These are phyloP conservation scores for Phoxinus phoxinus DNA, from an alignment of 2,113 vertebrate species.

Conservation along the genomic window DNA sequence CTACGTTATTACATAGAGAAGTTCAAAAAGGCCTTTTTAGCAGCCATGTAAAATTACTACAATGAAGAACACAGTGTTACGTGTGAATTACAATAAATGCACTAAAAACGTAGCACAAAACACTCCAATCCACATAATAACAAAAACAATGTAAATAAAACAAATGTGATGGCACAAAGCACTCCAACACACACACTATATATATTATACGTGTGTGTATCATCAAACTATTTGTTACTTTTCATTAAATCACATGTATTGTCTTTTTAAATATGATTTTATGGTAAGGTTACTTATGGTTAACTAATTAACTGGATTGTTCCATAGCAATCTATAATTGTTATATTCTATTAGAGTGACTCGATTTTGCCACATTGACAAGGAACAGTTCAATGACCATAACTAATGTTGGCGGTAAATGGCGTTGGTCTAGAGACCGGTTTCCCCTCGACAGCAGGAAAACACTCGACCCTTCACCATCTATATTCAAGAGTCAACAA, in stretches of 20 bases:
- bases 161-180: neutral
- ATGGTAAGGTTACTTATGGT: neutral
- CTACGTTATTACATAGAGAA: neutral
- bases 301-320: neutral
- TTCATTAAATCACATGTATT: neutral
- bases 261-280: neutral
- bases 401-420: conserved; percentile 12
- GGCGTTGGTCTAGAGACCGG: neutral
- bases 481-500: conserved; percentile 19
- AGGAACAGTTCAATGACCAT: conserved; percentile 42
- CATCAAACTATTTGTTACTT: too few species aligned
- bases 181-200: too few species aligned
- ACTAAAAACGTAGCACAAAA: neutral
- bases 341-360: neutral
- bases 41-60: neutral
- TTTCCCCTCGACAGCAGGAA: neutral
- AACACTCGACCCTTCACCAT: conserved; percentile 28
- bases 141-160: neutral
- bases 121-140: neutral
- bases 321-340: neutral
- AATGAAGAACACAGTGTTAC: neutral
- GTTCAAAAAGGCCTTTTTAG: neutral
- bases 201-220: too few species aligned
- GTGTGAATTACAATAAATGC: neutral
- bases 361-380: neutral